Conservation (phyloP, 92 coral and sea anemone genomes). For the Paramuricea clavata region DNA sequence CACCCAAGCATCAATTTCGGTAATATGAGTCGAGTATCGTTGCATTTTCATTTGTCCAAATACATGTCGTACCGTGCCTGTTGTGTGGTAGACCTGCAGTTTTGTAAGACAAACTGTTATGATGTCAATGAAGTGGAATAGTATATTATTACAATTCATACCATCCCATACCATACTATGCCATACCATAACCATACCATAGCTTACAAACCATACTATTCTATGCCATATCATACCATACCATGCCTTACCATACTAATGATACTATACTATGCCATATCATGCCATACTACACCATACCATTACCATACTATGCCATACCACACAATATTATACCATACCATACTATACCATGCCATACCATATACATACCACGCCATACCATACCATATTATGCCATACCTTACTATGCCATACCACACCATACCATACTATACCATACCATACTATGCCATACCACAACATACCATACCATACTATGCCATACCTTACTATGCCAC, state of each 20-base stretch:
- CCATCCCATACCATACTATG: no score
- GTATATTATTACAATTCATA: no score
- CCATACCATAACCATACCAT: no score
- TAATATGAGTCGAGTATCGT: not conserved
- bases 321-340: no score
- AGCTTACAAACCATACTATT: no score
- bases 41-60: conserved; percentile 76
- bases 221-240: not conserved
- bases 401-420: not conserved
- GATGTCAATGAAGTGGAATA: no score
- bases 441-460: not conserved
- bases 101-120: no score
- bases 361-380: not conserved
- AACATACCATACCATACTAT: not conserved
- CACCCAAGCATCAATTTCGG: conserved; percentile 75
- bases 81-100: conserved; percentile 77
- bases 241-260: not conserved
- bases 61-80: conserved; percentile 80
- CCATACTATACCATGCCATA: not conserved
- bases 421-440: not conserved
- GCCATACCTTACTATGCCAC: not conserved
- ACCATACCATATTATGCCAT: not conserved
- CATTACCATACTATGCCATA: not conserved
- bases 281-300: no score
- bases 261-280: no score